Base-by-base conservation (phyloP, 2,888 invertebrate species). In the Keiferia lycopersicella region DNA sequence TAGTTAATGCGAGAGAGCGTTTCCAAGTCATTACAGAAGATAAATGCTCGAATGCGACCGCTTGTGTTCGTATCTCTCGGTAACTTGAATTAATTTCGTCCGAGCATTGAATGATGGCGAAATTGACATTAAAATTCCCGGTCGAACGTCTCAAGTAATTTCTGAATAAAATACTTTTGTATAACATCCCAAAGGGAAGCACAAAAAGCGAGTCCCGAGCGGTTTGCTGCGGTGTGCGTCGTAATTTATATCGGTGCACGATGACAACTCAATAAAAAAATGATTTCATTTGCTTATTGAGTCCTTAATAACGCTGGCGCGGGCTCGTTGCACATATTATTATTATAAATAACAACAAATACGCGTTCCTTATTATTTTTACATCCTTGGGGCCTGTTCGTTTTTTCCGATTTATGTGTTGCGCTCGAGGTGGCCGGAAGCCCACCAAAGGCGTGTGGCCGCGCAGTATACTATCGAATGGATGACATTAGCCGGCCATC, bases 281-380 rank as follows among this genome's bases (percentile, higher is more conserved):
- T 89, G 86, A 90, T 91, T 90, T 87, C 91, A 91, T 91, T 91
- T 91, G 91, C 88, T 91, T 91, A 91, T 91, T 90, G 90, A 89
- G 88, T 77, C 87, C 84, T 90, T 91, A 91, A 91, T 90, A 91
- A 89, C 83, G 86, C 84, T 83, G 83, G 83, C 78, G 77, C 79
- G 77, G 82, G 76, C 77, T 77, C 78, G 82, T 79, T 84, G 80
- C 83, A 85, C 82, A 81, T 86, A 83, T 82, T 80, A 81, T 83
- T 86, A 84, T 84, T 86, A 84, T 85, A 82, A 83, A 84, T 81
- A 86, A 86, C 81, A 86, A 84, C 80, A 86, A 86, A 86, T 83
- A 81, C 82, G 75, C 75, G 76, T 79, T 78, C 71, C 77, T 79
- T 84, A 82, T 82, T 82, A 81, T 81, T 82, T 84, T 79, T 78